phyloP scores from a whole-genome alignment of 2,888 invertebrate species.

The Lasioglossum leucozonium region DNA sequence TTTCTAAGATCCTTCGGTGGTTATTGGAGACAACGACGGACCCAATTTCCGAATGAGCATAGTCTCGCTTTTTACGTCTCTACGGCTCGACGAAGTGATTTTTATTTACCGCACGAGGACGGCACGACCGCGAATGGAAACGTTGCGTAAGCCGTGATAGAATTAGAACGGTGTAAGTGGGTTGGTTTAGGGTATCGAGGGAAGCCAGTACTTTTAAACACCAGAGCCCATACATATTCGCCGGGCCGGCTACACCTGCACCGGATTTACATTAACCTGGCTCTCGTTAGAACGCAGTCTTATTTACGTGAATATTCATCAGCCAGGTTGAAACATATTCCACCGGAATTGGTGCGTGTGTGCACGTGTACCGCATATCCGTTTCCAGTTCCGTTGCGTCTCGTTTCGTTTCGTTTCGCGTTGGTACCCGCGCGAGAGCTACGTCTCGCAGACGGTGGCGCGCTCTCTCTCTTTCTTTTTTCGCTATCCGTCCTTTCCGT shows the following conservation, averaged over 20 bases:
- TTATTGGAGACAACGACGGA: no score
- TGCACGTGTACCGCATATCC: slow-evolving; percentile 50
- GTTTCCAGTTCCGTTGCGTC: slow-evolving; percentile 19
- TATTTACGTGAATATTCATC: slow-evolving; percentile 72
- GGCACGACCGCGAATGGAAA: background rate
- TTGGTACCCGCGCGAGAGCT: slow-evolving; percentile 1
- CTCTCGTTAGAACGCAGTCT: slow-evolving; percentile 61
- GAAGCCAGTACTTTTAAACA: background rate
- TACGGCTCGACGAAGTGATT: background rate
- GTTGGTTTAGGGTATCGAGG: background rate
- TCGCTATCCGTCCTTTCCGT: background rate
- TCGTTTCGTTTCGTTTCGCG: slow-evolving; percentile 28
- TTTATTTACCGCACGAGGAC: background rate
- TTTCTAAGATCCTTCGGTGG: no score
- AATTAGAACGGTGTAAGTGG: background rate
- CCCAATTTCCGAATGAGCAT: no score
- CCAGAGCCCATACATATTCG: slow-evolving; percentile 37
- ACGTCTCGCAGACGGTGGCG: slow-evolving; percentile 48
- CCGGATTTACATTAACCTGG: slow-evolving; percentile 67
- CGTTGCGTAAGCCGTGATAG: background rate
- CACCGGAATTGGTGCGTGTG: slow-evolving; percentile 37
- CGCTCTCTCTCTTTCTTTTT: slow-evolving; percentile 14
- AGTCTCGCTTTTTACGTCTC: background rate
- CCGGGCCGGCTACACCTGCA: slow-evolving; percentile 25
- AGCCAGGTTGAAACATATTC: slow-evolving; percentile 63